phyloP scores from a whole-genome alignment of 2,888 invertebrate genomes.

The Bugula neritina region DNA sequence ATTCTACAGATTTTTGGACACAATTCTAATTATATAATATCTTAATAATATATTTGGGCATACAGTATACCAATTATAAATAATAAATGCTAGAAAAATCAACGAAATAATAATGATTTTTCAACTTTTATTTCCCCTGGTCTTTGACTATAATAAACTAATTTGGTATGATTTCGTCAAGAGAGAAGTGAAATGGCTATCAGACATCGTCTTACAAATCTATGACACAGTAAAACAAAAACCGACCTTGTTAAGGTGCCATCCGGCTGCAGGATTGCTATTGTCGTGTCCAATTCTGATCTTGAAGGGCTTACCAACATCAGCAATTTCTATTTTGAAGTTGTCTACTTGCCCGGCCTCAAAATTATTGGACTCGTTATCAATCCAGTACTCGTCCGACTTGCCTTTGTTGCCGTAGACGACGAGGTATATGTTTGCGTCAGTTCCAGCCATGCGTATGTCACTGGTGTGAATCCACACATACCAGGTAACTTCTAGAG shows the following conservation, averaged over 20 bases:
- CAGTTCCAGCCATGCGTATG: constrained; percentile 48
- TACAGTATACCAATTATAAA: too few species aligned
- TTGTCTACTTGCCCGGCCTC: constrained; percentile 48
- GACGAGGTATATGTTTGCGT: constrained; percentile 49
- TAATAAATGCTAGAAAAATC: too few species aligned
- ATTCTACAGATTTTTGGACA: too few species aligned
- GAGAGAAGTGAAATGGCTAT: too few species aligned
- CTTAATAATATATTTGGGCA: too few species aligned
- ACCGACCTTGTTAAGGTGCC: constrained; percentile 53
- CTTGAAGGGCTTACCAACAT: constrained; percentile 51
- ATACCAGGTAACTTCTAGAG: constrained; percentile 47
- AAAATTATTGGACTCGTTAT: constrained; percentile 49
- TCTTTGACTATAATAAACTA: too few species aligned
- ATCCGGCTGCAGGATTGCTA: constrained; percentile 45
- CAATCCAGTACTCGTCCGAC: constrained; percentile 47
- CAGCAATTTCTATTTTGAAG: constrained; percentile 46
- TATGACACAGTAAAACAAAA: too few species aligned
- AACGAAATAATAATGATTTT: too few species aligned
- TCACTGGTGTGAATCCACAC: constrained; percentile 49
- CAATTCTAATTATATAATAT: too few species aligned
- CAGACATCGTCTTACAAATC: too few species aligned
- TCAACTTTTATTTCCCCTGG: too few species aligned
- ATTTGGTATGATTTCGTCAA: too few species aligned
- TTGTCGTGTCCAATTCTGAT: constrained; percentile 52
- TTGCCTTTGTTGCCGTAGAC: constrained; percentile 52